phyloP scores from a whole-genome alignment of 2,113 vertebrate species.

The Antigone vipio region DNA sequence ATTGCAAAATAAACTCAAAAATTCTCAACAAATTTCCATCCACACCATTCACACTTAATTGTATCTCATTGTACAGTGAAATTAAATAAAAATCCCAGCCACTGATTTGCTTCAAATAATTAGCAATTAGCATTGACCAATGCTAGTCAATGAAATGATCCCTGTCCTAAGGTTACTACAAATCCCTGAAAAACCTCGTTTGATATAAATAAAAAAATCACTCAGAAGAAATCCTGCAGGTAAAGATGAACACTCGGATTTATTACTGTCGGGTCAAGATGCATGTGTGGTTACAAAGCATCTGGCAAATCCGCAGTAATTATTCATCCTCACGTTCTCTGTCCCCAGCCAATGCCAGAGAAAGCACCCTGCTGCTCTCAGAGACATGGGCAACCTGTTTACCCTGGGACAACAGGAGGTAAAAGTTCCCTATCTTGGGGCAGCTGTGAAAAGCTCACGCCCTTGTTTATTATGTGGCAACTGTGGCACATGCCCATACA shows the following conservation, averaged over 20 bases:
- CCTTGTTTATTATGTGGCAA: slow-evolving; percentile 27
- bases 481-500: neutral
- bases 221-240: neutral
- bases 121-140: neutral
- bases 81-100: neutral
- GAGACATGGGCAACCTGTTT: neutral
- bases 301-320: neutral
- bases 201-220: neutral
- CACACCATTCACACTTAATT: neutral
- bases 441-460: neutral
- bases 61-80: neutral
- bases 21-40: neutral
- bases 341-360: neutral
- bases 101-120: neutral
- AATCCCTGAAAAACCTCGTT: neutral
- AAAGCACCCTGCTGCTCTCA: neutral
- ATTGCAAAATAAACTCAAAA: neutral
- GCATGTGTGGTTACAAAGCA: neutral
- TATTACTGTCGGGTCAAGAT: neutral
- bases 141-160: neutral
- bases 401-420: neutral
- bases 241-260: neutral
- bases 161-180: neutral
- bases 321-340: neutral
- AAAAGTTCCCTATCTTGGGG: neutral